Base-by-base conservation (phyloP, 1,140 invertebrate genomes). In the Zaprionus tsacasi region DNA sequence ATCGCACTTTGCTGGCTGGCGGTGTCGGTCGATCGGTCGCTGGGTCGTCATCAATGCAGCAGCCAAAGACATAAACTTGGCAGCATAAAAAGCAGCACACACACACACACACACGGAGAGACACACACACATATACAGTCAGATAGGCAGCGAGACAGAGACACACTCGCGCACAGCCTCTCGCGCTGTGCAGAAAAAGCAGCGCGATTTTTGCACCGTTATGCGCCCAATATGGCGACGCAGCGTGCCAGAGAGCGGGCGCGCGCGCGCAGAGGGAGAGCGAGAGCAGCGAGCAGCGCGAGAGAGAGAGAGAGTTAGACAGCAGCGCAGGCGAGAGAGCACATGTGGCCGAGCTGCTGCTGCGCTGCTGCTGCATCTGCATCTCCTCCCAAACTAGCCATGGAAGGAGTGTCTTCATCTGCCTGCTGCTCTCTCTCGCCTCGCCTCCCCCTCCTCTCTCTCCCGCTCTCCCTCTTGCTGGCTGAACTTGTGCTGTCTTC, bases 201-300 rank as follows among this genome's bases (percentile, higher is more conserved):
- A 90, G 81, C 85, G 85, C 85, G 85, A 89, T 89, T 89, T 83
- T 89, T 78, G 85, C 85, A 89, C 85, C 85, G 85, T 89, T 89
- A 89, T 89, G 81, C 78, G 87, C 85, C 85, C 85, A 89, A 89
- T 89, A 89, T 89, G 85, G 85, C 86, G 81, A 75, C 70, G 80
- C 70, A 70, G 45, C 54, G 27, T 54, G 40, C 33, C 30, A 45
- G 59, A 50, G 40, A 58, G 57, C 15, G 56, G 17, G 52, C 21
- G 21, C 1, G 21, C 21, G 27, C 27, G 27, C 27, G 27, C 27
- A 48, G 48, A 38, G 38, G 45, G 21, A 63, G 58, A 63, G 56
- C 5, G 35, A 66, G 63, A 66, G 65, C 43, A 7, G 30, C 30
- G 7, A 7, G 30, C 30, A 33, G 30, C 30, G 7, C 12, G 21